Evolutionary conservation across 92 coral and sea anemone species (phyloP).

Genomic region (Siderastrea siderea): DNA sequence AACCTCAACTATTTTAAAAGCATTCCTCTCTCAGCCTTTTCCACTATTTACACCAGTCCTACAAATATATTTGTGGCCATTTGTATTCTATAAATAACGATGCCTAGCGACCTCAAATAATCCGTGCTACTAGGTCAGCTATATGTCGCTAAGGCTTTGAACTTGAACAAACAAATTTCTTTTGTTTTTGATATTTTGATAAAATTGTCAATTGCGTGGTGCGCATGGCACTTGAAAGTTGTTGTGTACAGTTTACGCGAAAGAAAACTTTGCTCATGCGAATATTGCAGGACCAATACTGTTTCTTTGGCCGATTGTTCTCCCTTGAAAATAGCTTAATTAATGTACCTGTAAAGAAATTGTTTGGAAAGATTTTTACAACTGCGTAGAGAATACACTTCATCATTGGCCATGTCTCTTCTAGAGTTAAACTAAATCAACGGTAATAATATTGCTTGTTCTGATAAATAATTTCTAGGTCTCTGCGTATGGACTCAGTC

Average conservation of each 20-base stretch:
- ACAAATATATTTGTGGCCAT: not conserved
- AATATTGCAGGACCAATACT: not conserved
- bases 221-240: not conserved
- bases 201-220: not conserved
- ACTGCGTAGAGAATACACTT: not conserved
- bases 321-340: not conserved
- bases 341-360: too few species aligned
- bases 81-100: not conserved
- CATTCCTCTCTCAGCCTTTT: not conserved
- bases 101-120: too few species aligned
- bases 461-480: too few species aligned
- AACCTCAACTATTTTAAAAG: not conserved
- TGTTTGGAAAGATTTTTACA: too few species aligned
- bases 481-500: not conserved
- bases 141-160: not conserved
- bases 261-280: not conserved
- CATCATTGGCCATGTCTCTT: not conserved
- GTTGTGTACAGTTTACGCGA: not conserved
- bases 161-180: slow-evolving; percentile 12
- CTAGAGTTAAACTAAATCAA: not conserved
- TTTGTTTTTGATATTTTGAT: not conserved
- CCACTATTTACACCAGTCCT: not conserved
- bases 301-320: too few species aligned
- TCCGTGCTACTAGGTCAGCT: too few species aligned
- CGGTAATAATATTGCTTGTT: not conserved